These are phyloP conservation scores for Bombyx mori DNA, from an alignment of 1,140 invertebrate species.

Conservation along the genomic window DNA sequence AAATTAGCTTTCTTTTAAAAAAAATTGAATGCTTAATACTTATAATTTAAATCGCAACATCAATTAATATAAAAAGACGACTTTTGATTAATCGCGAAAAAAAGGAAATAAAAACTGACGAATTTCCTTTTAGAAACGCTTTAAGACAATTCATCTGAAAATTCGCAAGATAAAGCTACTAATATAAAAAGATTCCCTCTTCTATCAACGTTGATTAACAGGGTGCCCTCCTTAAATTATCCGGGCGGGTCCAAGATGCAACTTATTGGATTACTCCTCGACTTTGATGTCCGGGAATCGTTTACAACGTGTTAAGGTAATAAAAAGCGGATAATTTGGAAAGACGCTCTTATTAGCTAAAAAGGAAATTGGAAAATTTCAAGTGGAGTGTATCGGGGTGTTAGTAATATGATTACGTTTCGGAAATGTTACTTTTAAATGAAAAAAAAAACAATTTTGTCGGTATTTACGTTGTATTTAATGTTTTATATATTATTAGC, in stretches of 20 bases:
- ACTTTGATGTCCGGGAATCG: slow-evolving; percentile 43
- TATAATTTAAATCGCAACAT: too few relatives aligned
- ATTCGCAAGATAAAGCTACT: slow-evolving; percentile 15
- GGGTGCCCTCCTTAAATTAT: slow-evolving; percentile 27
- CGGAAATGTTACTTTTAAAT: too few relatives aligned
- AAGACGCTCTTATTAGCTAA: slow-evolving; percentile 31
- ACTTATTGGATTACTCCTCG: slow-evolving; percentile 46
- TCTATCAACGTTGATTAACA: slow-evolving; percentile 37
- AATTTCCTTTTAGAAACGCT: too few relatives aligned
- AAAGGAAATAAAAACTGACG: too few relatives aligned
- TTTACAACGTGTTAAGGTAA: slow-evolving; percentile 35
- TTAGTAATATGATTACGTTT: slow-evolving; percentile 1
- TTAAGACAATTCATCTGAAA: slow-evolving; percentile 17
- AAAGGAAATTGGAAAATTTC: slow-evolving; percentile 31
- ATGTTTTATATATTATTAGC: too few relatives aligned
- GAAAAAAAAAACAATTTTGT: too few relatives aligned
- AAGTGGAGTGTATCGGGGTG: slow-evolving; percentile 31
- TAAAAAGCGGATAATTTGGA: slow-evolving; percentile 38
- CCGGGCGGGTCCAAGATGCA: slow-evolving; percentile 27
- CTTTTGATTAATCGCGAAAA: too few relatives aligned
- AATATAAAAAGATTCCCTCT: slow-evolving; percentile 27
- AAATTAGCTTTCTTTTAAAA: too few relatives aligned
- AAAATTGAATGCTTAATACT: too few relatives aligned
- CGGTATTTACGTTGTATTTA: too few relatives aligned
- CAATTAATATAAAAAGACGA: too few relatives aligned